Evolutionary conservation across 2,113 vertebrate genomes (phyloP), one percentile per base, ranked within the genome.

Genomic region (Propithecus coquereli): DNA sequence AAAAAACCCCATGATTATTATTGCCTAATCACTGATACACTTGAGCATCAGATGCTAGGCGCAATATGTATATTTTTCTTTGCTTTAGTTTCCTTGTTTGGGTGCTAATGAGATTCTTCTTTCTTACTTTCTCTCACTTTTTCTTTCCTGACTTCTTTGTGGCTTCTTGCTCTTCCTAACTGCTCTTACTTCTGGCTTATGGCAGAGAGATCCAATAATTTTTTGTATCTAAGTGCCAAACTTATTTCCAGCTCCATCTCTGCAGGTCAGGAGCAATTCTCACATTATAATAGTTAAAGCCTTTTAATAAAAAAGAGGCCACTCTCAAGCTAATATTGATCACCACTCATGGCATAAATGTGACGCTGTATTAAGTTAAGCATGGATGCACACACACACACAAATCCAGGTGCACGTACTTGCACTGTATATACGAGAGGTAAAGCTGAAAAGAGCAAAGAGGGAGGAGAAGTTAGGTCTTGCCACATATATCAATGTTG

Each of bases 31-130:
- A 76, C 23, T 47, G 13, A 37, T 45, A 54, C 23, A 52, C 16
- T 13, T 27, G 47, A 59, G 17, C 1, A 52, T 59, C 54, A 32
- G 3, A 32, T 74, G 9, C 16, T 50, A 9, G 8, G 2, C 0
- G 40, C 20, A 82, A 23, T 79, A 20, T 37, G 9, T 18, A 14
- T 13, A 8, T 45, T 61, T 90, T 45, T 43, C 30, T 65, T 86
- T 66, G 16, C 2, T 86, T 86, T 81, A 43, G 6, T 57, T 88
- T 23, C 2, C 27, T 40, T 92, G 23, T 68, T 81, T 85, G 43
- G 5, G 3, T 45, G 37, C 14, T 23, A 1, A n/a, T 77, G n/a
- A 77, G 12, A 25, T 47, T 34, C 9, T 9, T 71, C 63, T 9
- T 71, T 54, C 20, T 80, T 40, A 8, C n/a, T 59, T 63, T 50